phyloP scores from a whole-genome alignment of 2,888 invertebrate genomes.

The Polyommatus iphigenia region DNA sequence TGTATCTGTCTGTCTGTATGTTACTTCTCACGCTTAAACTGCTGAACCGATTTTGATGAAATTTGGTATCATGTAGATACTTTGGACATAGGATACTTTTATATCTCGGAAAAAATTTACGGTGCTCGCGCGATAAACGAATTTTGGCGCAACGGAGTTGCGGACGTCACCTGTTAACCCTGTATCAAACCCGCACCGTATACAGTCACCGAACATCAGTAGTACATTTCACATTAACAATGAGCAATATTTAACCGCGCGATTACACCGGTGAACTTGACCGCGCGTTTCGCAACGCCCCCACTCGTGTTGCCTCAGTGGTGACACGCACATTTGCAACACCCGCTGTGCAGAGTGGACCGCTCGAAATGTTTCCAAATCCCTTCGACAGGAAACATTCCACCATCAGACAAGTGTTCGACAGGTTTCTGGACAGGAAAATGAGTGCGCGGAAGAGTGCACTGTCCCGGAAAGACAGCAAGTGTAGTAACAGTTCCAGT shows the following conservation, averaged over 20 bases:
- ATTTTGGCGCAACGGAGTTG: too few relatives aligned
- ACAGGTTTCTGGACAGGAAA: constrained; percentile 77
- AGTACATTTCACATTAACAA: constrained; percentile 5
- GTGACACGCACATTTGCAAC: constrained; percentile 37
- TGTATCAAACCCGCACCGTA: background rate
- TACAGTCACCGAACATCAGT: too few relatives aligned
- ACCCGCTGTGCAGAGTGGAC: constrained; percentile 29
- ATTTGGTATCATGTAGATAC: too few relatives aligned
- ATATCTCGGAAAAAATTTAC: too few relatives aligned
- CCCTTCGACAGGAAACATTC: constrained; percentile 86
- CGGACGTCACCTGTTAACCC: too few relatives aligned
- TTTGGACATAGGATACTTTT: too few relatives aligned
- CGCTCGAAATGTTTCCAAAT: constrained; percentile 81
- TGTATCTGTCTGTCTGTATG: too few relatives aligned
- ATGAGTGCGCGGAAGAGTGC: constrained; percentile 51
- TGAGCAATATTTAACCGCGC: constrained; percentile 11
- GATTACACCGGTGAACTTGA: constrained; percentile 41
- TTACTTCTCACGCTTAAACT: too few relatives aligned
- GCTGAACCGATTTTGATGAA: too few relatives aligned
- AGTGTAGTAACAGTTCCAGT: constrained; percentile 54
- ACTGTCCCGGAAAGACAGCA: constrained; percentile 56
- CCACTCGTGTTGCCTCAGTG: constrained; percentile 33
- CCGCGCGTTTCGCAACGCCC: constrained; percentile 40
- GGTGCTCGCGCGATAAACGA: too few relatives aligned
- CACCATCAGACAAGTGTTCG: constrained; percentile 83